A percentile compares a stretch with the other conserved stretches of the same genome.
These are phyloP conservation scores for Chrysopa pallens DNA, from an alignment of 1,140 invertebrate genomes.

Conservation along the genomic window DNA sequence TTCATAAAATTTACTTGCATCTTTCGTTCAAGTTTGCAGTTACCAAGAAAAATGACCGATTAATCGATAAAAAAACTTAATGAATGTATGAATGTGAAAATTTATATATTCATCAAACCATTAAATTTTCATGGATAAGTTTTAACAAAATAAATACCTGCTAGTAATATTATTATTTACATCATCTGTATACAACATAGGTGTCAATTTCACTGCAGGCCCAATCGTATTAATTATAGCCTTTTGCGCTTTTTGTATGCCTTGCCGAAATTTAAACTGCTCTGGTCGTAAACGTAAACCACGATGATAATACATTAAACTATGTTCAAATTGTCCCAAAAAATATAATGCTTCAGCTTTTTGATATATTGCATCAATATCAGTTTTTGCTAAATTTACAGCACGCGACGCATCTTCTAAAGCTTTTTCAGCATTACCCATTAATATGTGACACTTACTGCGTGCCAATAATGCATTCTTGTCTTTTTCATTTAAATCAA, in stretches of 20 bases:
- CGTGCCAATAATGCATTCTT: slow-evolving; percentile 72
- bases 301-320: slow-evolving; percentile 78
- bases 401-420: slow-evolving; percentile 71
- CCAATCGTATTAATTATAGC: slow-evolving; percentile 88
- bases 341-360: slow-evolving; percentile 89
- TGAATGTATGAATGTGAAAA: no score
- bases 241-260: slow-evolving; percentile 85
- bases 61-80: no score
- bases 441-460: slow-evolving; percentile 74
- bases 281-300: slow-evolving; percentile 72
- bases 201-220: slow-evolving; percentile 19
- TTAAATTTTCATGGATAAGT: no score
- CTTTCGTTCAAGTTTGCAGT: no score
- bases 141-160: no score
- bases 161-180: background rate
- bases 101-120: no score
- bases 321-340: slow-evolving; percentile 82
- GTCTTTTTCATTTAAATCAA: slow-evolving; percentile 70
- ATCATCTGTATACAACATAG: background rate
- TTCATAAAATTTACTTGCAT: no score
- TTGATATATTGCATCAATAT: slow-evolving; percentile 70
- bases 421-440: slow-evolving; percentile 69
- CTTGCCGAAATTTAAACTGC: slow-evolving; percentile 68
- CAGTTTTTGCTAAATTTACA: slow-evolving; percentile 52
- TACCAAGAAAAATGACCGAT: no score